Conservation (phyloP, 2,113 vertebrate species). For the Oplegnathus fasciatus region DNA sequence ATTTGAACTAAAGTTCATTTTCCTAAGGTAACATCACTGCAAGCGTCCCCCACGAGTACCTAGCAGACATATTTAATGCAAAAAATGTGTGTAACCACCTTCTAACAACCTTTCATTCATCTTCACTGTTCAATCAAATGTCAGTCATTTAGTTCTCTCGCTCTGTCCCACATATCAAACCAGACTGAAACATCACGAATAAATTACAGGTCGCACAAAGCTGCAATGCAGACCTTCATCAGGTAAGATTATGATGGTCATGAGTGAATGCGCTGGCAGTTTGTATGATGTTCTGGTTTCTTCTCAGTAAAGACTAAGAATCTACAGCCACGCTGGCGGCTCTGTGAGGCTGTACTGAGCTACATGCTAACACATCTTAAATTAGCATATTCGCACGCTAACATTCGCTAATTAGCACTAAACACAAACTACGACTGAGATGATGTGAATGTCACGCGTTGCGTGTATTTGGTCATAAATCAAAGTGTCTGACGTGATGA, state of each 20-base stretch:
- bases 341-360: no score
- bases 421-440: no score
- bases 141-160: not conserved
- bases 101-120: not conserved
- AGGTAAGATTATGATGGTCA: not conserved
- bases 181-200: not conserved
- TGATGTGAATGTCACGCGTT: no score
- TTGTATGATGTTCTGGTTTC: no score
- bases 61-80: not conserved
- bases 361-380: no score
- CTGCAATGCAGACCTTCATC: not conserved
- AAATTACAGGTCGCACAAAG: not conserved
- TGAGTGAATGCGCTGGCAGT: no score
- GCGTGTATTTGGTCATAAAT: no score
- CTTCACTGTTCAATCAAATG: not conserved
- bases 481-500: no score
- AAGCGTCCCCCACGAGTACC: not conserved
- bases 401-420: no score
- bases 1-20: conserved; percentile 15
- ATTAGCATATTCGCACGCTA: no score
- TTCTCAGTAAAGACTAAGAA: no score
- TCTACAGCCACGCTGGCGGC: no score
- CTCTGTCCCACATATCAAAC: not conserved
- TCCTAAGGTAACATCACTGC: not conserved
- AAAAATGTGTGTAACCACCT: not conserved